Evolutionary conservation across 1,140 invertebrate species (phyloP).

Genomic region (Caenorhabditis remanei): DNA sequence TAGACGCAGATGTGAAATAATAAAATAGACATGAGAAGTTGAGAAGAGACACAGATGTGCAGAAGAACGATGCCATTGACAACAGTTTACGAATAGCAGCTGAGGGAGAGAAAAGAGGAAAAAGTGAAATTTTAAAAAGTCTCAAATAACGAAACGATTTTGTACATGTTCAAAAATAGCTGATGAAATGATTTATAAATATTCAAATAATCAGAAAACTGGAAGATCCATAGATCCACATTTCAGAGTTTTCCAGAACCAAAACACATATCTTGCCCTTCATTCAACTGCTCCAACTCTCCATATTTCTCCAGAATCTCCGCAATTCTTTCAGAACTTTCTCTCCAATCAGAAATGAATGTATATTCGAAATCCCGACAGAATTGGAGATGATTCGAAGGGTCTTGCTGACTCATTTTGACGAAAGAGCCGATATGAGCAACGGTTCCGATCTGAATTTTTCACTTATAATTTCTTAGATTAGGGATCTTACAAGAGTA

Average conservation of each 20-base stretch:
- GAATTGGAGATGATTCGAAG: constrained; percentile 8
- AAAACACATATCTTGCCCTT: constrained; percentile 15
- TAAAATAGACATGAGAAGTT: background rate
- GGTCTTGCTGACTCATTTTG: constrained; percentile 38
- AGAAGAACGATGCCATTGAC: constrained; percentile 13
- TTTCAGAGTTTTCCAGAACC: background rate
- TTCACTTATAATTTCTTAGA: background rate
- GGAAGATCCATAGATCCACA: background rate
- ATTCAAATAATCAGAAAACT: too few relatives aligned
- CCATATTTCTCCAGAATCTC: constrained; percentile 38
- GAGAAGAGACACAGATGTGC: constrained; percentile 2
- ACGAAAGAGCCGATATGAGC: constrained; percentile 15
- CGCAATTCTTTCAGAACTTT: constrained; percentile 40
- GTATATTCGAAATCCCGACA: constrained; percentile 35
- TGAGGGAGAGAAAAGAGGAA: background rate
- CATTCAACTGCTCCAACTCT: constrained; percentile 6
- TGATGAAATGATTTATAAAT: background rate
- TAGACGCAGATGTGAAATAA: background rate
- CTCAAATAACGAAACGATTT: background rate
- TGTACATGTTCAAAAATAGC: too few relatives aligned
- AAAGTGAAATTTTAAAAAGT: background rate
- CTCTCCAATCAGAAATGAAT: constrained; percentile 37
- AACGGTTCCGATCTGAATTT: constrained; percentile 14
- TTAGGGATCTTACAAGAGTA: constrained; percentile 7
- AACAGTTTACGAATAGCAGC: constrained; percentile 34